phyloP scores from a whole-genome alignment of 2,888 invertebrate genomes.

The Corythucha ciliata region DNA sequence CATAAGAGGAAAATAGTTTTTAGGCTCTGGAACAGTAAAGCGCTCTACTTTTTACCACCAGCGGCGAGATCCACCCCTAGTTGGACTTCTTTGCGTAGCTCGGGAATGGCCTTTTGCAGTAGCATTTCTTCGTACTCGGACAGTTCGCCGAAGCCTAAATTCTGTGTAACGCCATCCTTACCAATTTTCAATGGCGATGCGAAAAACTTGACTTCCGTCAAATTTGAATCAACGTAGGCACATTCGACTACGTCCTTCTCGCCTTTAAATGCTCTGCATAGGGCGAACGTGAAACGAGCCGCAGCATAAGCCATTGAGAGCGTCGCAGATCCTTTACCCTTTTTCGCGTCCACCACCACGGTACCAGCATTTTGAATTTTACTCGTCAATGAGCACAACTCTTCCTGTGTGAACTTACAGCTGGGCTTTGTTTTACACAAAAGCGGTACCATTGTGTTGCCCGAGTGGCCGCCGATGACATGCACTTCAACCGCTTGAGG shows the following conservation, averaged over 20 bases:
- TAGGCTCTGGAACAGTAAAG: too few species aligned
- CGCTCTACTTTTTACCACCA: too few species aligned
- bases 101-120: slow-evolving; percentile 79
- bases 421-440: slow-evolving; percentile 83
- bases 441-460: slow-evolving; percentile 93
- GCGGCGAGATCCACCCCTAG: slow-evolving; percentile 92
- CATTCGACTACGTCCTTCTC: slow-evolving; percentile 85
- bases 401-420: slow-evolving; percentile 65
- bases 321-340: slow-evolving; percentile 97
- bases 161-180: slow-evolving; percentile 80
- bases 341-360: slow-evolving; percentile 96
- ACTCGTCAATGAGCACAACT: slow-evolving; percentile 75
- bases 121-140: slow-evolving; percentile 72
- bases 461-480: slow-evolving; percentile 97
- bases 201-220: slow-evolving; percentile 87
- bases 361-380: slow-evolving; percentile 98
- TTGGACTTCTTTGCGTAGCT: slow-evolving; percentile 86
- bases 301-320: slow-evolving; percentile 98
- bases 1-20: too few species aligned
- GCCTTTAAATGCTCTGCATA: slow-evolving; percentile 77
- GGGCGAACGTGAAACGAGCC: slow-evolving; percentile 75
- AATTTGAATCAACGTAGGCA: slow-evolving; percentile 78
- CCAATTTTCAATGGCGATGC: slow-evolving; percentile 83
- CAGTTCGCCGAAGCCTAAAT: slow-evolving; percentile 81
- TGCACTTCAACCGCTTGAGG: slow-evolving; percentile 76